Evolutionary conservation across 1,140 invertebrate species (phyloP), one percentile per base, ranked within the genome.

Genomic region (Brachionus asplanchnoidis): DNA sequence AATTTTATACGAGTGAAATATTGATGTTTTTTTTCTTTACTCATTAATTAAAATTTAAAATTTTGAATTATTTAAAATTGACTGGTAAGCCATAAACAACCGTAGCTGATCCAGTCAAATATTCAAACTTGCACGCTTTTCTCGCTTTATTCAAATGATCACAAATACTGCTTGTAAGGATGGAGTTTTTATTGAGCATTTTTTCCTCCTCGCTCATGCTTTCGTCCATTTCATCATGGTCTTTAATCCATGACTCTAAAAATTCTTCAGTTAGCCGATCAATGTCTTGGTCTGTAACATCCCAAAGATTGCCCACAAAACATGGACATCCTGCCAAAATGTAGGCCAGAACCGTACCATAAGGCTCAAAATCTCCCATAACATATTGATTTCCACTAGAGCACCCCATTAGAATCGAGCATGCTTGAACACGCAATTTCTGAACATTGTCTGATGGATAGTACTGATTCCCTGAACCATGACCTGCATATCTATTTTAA

Each of bases 231-330:
- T 70, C 14, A 68, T 82, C 82, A 46, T 84, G 60, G 44, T 85
- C 84, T 85, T 85, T 75, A 65, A 53, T 42, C 91, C 92, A 93
- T 60, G 90, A 89, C 73, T 92, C 91, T 73, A 95, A 88, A 85
- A 95, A 91, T 84, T 91, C 89, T 56, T 92, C 91, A 1, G 93
- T 92, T 87, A 94, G 91, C 84, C 91, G 91, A 89, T 95, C 94
- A 85, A 94, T 94, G 87, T 95, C 94, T 46, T 91, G 88, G 88
- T 95, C 94, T 0, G 94, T 95, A 23, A 95, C 93, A 88, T 93
- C 93, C 94, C 94, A 95, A 53, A 95, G 89, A 92, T 93, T 94
- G 36, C 93, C 94, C 26, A 95, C 89, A 56, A 94, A 91, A 87
- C 92, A 92, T 1, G 94, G 94, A 87, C 73, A 60, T n/a, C 75